Conservation (phyloP, 2,797 vertebrate species). For the Schizothorax lantsangensis region DNA sequence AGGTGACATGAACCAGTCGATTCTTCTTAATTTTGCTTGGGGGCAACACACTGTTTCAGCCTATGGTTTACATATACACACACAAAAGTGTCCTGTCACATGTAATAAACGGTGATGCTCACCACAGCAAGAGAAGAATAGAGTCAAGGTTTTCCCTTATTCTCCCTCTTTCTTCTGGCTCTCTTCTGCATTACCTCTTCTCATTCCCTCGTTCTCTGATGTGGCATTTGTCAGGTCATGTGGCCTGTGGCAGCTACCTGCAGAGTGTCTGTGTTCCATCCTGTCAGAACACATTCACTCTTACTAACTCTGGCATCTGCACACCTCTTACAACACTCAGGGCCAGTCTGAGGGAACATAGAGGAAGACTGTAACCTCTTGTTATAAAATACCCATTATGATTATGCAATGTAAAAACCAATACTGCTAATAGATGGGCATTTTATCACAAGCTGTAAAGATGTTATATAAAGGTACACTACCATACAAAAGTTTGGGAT, state of each 20-base stretch:
- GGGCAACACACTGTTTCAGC: conserved; percentile 20
- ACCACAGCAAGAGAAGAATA: conserved; percentile 27
- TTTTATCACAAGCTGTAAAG: background rate
- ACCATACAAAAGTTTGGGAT: background rate
- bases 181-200: conserved; percentile 33
- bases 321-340: conserved; percentile 24
- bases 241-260: conserved; percentile 54
- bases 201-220: conserved; percentile 12
- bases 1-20: conserved; percentile 27
- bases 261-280: conserved; percentile 48
- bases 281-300: conserved; percentile 46
- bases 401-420: background rate
- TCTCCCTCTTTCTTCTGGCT: conserved; percentile 31
- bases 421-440: background rate
- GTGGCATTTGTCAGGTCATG: conserved; percentile 37
- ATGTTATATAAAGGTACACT: background rate
- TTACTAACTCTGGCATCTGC: conserved; percentile 24
- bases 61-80: conserved; percentile 24
- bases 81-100: conserved; percentile 48
- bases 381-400: background rate
- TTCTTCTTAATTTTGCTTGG: conserved; percentile 47
- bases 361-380: background rate
- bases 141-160: conserved; percentile 20
- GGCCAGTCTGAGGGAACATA: background rate
- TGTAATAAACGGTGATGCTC: conserved; percentile 38